These are phyloP conservation scores for Philereme transversata DNA, from an alignment of 2,888 invertebrate genomes.

Conservation along the genomic window DNA sequence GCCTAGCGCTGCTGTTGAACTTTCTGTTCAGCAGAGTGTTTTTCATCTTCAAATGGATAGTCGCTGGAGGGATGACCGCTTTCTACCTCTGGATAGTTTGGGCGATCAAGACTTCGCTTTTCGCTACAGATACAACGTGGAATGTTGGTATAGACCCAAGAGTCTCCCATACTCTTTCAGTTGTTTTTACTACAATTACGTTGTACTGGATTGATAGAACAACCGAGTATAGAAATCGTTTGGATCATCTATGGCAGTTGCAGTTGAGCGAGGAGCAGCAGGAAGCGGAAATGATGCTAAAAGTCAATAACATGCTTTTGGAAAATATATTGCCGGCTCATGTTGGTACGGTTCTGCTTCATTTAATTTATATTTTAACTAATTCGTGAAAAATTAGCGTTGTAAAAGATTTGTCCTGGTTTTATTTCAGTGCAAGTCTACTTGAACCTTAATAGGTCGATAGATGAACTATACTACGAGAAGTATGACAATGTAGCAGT, in stretches of 20 bases:
- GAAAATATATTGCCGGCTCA: slow-evolving; percentile 97
- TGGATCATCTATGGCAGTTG: slow-evolving; percentile 89
- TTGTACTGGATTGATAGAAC: slow-evolving; percentile 94
- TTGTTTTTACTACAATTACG: slow-evolving; percentile 89
- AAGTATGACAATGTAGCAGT: slow-evolving; percentile 95
- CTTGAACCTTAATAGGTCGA: slow-evolving; percentile 87
- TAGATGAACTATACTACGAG: slow-evolving; percentile 93
- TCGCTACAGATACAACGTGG: slow-evolving; percentile 86
- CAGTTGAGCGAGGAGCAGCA: slow-evolving; percentile 92
- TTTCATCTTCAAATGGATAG: slow-evolving; percentile 90
- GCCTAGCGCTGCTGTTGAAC: slow-evolving; percentile 86
- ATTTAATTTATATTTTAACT: too few relatives aligned
- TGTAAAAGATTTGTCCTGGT: background rate
- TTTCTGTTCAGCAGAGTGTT: slow-evolving; percentile 94
- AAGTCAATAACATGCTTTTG: slow-evolving; percentile 94
- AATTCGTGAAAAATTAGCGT: too few relatives aligned
- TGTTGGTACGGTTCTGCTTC: slow-evolving; percentile 86
- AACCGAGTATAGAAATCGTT: slow-evolving; percentile 93
- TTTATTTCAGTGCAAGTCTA: slow-evolving; percentile 88
- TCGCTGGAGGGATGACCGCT: slow-evolving; percentile 86
- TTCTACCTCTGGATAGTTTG: slow-evolving; percentile 89
- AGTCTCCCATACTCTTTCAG: slow-evolving; percentile 89
- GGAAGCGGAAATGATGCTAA: slow-evolving; percentile 93
- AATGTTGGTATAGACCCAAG: slow-evolving; percentile 88
- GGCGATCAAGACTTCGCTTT: slow-evolving; percentile 82